These are phyloP conservation scores for Corythaeola cristata DNA, from an alignment of 2,113 vertebrate genomes.

Conservation along the genomic window DNA sequence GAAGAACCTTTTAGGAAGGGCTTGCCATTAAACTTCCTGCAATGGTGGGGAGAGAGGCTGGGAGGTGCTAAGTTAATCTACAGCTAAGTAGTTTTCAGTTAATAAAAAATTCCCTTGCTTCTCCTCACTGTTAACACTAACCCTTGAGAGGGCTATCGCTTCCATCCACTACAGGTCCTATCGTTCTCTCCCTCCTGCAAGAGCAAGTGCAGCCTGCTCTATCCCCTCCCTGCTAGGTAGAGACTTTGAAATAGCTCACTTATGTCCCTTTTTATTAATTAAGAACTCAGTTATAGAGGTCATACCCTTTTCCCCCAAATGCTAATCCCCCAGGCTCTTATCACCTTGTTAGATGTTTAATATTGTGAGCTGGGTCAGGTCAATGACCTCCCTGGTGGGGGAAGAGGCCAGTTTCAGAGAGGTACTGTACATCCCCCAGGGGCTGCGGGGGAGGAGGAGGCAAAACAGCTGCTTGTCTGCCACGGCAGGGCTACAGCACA, in stretches of 20 bases:
- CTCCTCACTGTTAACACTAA: neutral
- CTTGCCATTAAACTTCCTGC: neutral
- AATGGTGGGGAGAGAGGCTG: neutral
- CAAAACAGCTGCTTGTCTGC: neutral
- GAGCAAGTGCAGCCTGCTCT: neutral
- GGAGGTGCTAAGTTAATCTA: neutral
- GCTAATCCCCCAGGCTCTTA: neutral
- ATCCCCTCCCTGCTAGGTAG: neutral
- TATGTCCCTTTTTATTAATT: constrained; percentile 1
- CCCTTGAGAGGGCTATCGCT: neutral
- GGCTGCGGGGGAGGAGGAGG: neutral
- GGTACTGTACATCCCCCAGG: neutral
- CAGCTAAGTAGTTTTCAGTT: neutral
- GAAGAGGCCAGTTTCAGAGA: neutral
- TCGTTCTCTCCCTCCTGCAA: neutral
- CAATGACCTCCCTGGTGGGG: neutral
- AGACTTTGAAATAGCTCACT: neutral
- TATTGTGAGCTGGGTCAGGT: neutral
- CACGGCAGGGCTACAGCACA: neutral
- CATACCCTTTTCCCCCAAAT: neutral
- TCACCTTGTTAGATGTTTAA: constrained; percentile 31
- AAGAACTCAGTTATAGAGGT: neutral
- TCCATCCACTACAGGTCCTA: neutral
- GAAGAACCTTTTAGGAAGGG: neutral
- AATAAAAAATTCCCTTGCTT: neutral